Evolutionary conservation across 2,113 vertebrate genomes (phyloP).

Genomic region (Hippocampus zosterae): DNA sequence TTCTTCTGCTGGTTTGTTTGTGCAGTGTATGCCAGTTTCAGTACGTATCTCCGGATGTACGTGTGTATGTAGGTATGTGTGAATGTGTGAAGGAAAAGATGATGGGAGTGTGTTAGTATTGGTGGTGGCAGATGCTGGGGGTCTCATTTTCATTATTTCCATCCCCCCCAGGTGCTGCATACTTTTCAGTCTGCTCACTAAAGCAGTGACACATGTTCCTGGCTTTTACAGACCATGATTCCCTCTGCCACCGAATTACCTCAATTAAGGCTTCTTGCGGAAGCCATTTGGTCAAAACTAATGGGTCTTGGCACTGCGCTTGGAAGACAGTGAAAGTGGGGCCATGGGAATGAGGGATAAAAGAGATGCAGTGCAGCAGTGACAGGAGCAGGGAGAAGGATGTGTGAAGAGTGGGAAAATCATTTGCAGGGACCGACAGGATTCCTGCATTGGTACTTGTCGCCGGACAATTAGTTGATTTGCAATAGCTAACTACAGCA

Average conservation of each 20-base stretch:
- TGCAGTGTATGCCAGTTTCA: not conserved
- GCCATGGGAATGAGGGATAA: conserved; percentile 7
- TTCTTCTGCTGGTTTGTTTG: not conserved
- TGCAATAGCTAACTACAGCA: not conserved
- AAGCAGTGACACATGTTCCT: conserved; percentile 65
- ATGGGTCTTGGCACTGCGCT: conserved; percentile 52
- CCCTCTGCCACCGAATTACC: conserved; percentile 66
- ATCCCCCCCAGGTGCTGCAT: conserved; percentile 60
- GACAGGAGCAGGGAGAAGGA: not conserved
- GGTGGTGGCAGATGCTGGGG: conserved; percentile 49
- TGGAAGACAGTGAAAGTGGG: conserved; percentile 20
- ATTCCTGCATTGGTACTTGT: not conserved
- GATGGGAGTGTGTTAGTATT: conserved; percentile 38
- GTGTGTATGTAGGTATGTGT: not conserved
- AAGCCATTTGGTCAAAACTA: conserved; percentile 70
- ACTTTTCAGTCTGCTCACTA: conserved; percentile 51
- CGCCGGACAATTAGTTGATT: not conserved
- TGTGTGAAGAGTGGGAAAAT: not conserved
- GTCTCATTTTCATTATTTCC: conserved; percentile 62
- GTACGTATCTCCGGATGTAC: not conserved
- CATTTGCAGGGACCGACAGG: not conserved
- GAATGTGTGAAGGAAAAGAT: conserved; percentile 29
- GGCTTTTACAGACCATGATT: conserved; percentile 45
- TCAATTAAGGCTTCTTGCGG: conserved; percentile 70
- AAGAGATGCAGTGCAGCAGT: not conserved